phyloP scores from a whole-genome alignment of 2,888 invertebrate genomes.

The Isoperla grammatica region DNA sequence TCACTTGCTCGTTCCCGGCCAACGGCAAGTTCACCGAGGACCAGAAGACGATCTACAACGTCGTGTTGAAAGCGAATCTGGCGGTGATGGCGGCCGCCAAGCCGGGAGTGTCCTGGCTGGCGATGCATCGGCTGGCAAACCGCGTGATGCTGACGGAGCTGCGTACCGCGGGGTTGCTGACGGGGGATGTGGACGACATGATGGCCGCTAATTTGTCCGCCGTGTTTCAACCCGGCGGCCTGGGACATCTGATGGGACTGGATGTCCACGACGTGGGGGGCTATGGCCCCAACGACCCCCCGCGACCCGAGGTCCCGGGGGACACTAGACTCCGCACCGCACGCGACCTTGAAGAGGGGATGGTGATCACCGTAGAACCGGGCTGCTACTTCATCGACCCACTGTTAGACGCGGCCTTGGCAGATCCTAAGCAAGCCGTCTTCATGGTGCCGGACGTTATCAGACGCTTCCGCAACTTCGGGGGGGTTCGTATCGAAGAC shows the following conservation, averaged over 20 bases:
- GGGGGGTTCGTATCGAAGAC: slow-evolving; percentile 97
- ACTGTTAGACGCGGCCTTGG: slow-evolving; percentile 76
- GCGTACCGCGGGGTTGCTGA: slow-evolving; percentile 67
- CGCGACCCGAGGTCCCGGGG: slow-evolving; percentile 62
- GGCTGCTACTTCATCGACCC: slow-evolving; percentile 93
- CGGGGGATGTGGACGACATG: slow-evolving; percentile 68
- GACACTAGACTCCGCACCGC: slow-evolving; percentile 76
- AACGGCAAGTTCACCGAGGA: slow-evolving; percentile 90
- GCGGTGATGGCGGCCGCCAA: slow-evolving; percentile 78
- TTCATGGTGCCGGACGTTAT: slow-evolving; percentile 73
- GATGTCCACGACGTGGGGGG: slow-evolving; percentile 99
- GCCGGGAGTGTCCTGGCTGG: slow-evolving; percentile 86
- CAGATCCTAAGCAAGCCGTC: slow-evolving; percentile 60
- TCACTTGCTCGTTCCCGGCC: slow-evolving; percentile 93
- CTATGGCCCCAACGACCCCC: slow-evolving; percentile 70
- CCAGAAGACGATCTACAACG: slow-evolving; percentile 86
- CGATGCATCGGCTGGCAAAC: slow-evolving; percentile 88
- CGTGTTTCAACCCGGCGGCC: slow-evolving; percentile 88
- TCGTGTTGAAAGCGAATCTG: slow-evolving; percentile 76
- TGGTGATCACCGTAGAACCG: slow-evolving; percentile 95
- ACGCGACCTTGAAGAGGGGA: slow-evolving; percentile 63
- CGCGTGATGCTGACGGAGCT: slow-evolving; percentile 68
- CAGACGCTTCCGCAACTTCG: slow-evolving; percentile 72
- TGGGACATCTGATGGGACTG: slow-evolving; percentile 91
- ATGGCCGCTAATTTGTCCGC: slow-evolving; percentile 44